Evolutionary conservation across 2,797 vertebrate species (phyloP), one percentile per base, ranked within the genome.

Genomic region (Lagodon rhomboides): DNA sequence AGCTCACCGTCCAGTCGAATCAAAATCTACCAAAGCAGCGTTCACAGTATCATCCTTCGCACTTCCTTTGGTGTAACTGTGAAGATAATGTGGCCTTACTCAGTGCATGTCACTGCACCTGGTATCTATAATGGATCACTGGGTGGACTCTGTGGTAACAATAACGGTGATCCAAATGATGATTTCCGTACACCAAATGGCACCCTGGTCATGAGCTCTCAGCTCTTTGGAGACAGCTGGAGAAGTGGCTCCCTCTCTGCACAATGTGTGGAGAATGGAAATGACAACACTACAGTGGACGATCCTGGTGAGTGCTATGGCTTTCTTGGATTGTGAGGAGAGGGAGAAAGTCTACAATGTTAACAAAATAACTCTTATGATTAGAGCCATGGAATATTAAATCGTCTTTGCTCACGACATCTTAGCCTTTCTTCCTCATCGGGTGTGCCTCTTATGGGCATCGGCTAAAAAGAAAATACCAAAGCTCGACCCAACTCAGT

Each of bases 101-200:
- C 83, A 22, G 74, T 95, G 5, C 68, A 68, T 0, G n/a, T 94
- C 68, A 93, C 77, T 10, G 86, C 85, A 5, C 93, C 94, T 5
- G 67, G 41, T 34, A 62, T 84, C 68, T 95, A 94, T 59, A 82
- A 20, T 0, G 23, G 85, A 1, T 73, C 83, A 43, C 76, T 95
- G 9, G 89, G 83, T 47, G 93, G 94, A 41, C 90, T 95, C 16
- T 94, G 94, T 72, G 92, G 94, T 12, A 72, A 95, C 61, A 86
- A 91, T 58, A 93, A 92, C n/a, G 82, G 87, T 25, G 13, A 75
- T 1, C 67, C 12, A 11, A 3, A 22, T 0, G 93, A 95, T 15
- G 94, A 95, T 8, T 94, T 94, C 56, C 34, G 13, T 3, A 90
- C 80, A 20, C 92, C 88, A 0, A 59, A 3, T 0, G 92, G 89